Base-by-base conservation (phyloP, 2,888 invertebrate species). In the Argyra leucocephala region DNA sequence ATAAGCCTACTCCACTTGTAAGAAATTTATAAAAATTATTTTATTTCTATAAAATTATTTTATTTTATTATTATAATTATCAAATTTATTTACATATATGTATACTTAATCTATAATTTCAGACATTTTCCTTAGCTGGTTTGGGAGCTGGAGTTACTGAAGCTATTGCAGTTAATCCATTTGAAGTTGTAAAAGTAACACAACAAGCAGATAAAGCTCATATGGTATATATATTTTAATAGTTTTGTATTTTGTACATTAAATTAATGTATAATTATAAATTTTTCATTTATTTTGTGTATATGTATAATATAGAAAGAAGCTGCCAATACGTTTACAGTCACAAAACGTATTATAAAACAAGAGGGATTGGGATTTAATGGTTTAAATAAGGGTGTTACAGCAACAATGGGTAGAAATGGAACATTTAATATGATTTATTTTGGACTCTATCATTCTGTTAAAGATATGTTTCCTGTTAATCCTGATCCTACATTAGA, bases 101-200 rank as follows among this genome's bases (percentile, higher is more conserved):
- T 10, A 65, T 37, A 26, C 60, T 12, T 24, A 36, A 48, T 61
- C 21, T 60, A 68, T 64, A 71, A 68, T 82, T 84, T 64, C 80
- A 95, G 91, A 91, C 93, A 22, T 93, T 91, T 78, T 87, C 93
- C 3, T 78, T 93, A 72, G 93, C 96, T 68, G 96, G 96, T 59
- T 81, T 95, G 15, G 88, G 88, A 66, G 91, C 95, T 61, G 96
- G 96, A 63, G 80, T 93, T 2, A 91, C 96, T n/a, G 96, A 96
- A 81, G 94, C 90, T 7, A 83, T 96, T 68, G 83, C 95, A 65
- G 91, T 95, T 0, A 96, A 96, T 81, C 96, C 96, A 0, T 96
- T 96, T 77, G 96, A 96, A 84, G 93, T 95, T 37, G 92, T 97
- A 0, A 97, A 96, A 83, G 94, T 96, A n/a, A 87, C 87, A 1